Evolutionary conservation across 2,113 vertebrate genomes (phyloP), one percentile per base, ranked within the genome.

Genomic region (Corythornis madagascariensis): DNA sequence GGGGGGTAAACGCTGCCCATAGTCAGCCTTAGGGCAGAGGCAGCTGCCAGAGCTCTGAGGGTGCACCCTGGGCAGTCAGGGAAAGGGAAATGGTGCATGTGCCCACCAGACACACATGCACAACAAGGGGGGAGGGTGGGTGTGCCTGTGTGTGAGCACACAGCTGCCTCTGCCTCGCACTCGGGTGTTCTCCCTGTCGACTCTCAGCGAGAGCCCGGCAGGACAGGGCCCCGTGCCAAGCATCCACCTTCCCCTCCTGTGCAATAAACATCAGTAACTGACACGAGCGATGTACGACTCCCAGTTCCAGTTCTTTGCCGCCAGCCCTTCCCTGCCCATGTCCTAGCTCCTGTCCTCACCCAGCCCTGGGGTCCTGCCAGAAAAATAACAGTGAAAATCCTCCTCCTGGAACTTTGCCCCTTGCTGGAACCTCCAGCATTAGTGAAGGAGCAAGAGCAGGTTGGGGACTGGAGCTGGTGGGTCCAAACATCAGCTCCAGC

Each of bases 181-280:
- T 55, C 84, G 1, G 29, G 70, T 85, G 72, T 86, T 89, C 81
- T 84, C 89, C 88, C 70, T 64, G 8, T 28, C 90, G 97, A 97
- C 97, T 97, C 96, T 97, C 96, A 2, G 59, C 2, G 50, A 48
- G n/a, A 2, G 61, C 90, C 48, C 25, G 2, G 42, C 7, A 5
- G 91, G 90, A 29, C 59, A 28, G 61, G 74, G 90, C 71, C 67
- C 78, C 13, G 13, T 43, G 76, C 84, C 79, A 18, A 53, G 91
- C n/a, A 2, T 52, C 95, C 93, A 59, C 94, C 83, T 81, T 26
- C 94, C 97, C 97, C 97, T 97, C 96, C 97, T 98, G 98, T 98
- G 98, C 98, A 99, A 99, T 99, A 99, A 99, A 99, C 97, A 97
- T 98, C 98, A 97, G 98, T 98, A 97, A 67, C 98, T 98, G 98